phyloP scores from a whole-genome alignment of 2,797 vertebrate species.

The Phataginus tetradactyla region DNA sequence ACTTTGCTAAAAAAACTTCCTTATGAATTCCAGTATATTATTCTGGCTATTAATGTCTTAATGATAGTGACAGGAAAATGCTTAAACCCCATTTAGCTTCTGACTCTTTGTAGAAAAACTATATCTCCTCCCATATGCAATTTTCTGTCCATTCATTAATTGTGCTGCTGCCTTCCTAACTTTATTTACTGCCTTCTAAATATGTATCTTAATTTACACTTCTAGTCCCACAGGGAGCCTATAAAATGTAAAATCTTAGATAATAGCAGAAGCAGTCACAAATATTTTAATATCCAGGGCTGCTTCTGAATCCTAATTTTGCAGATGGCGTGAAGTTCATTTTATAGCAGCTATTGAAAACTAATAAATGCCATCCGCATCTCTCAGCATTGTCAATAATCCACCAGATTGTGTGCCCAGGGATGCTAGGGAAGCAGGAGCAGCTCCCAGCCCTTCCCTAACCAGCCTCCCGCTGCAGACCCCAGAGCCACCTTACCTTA shows the following conservation, averaged over 20 bases:
- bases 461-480: not conserved
- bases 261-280: conserved; percentile 69
- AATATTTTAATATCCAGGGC: conserved; percentile 74
- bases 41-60: conserved; percentile 72
- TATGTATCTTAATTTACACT: conserved; percentile 68
- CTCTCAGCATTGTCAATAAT: conserved; percentile 58
- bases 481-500: not conserved
- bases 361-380: conserved; percentile 66
- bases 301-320: conserved; percentile 78
- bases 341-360: conserved; percentile 81
- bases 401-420: conserved; percentile 24
- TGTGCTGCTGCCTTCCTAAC: conserved; percentile 55
- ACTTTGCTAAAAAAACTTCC: conserved; percentile 52
- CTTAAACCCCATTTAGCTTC: conserved; percentile 70
- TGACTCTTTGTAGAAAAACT: conserved; percentile 59
- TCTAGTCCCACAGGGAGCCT: conserved; percentile 40
- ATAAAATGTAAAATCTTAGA: conserved; percentile 70
- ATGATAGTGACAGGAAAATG: conserved; percentile 61
- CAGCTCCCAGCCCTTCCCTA: not conserved
- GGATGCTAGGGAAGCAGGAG: not conserved
- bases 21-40: conserved; percentile 65
- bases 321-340: conserved; percentile 69
- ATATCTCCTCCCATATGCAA: conserved; percentile 65
- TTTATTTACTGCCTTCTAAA: conserved; percentile 81
- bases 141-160: conserved; percentile 76